A percentile compares a stretch with the other conserved stretches of the same genome.
Evolutionary conservation across 1,140 invertebrate species (phyloP).

Genomic region (Paraescarpia echinospica): DNA sequence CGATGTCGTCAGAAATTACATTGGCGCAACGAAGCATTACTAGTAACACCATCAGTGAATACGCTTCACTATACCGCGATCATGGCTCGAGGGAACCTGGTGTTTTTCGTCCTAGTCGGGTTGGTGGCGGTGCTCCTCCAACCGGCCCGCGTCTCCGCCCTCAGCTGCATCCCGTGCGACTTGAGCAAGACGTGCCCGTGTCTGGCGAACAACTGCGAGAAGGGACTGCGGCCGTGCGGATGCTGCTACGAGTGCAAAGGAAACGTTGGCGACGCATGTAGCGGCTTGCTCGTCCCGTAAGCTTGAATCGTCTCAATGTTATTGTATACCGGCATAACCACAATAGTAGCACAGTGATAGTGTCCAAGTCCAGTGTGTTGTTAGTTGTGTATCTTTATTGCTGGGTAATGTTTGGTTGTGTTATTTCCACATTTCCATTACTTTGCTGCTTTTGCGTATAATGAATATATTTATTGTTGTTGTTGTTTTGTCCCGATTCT

Average conservation of each 20-base stretch:
- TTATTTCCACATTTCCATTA: no score
- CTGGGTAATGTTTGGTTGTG: no score
- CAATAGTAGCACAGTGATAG: no score
- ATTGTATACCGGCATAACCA: no score
- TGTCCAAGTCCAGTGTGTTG: no score
- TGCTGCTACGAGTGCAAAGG: neutral
- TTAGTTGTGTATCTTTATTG: no score
- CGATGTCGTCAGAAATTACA: no score
- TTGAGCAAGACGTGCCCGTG: neutral
- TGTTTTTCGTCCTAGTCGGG: neutral
- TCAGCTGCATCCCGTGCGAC: neutral
- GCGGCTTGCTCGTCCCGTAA: neutral
- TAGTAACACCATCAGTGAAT: no score
- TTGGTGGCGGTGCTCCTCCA: neutral
- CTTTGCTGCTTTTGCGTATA: no score
- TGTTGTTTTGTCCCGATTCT: no score
- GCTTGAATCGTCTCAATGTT: neutral
- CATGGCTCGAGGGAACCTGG: neutral
- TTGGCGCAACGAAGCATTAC: no score
- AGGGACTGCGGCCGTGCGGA: conserved; percentile 1
- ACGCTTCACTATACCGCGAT: neutral
- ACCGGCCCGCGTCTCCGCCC: neutral
- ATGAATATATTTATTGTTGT: no score
- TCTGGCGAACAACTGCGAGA: neutral
- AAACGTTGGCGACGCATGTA: neutral